Evolutionary conservation across 2,888 invertebrate species (phyloP).

Genomic region (Epistrophe grossulariae): DNA sequence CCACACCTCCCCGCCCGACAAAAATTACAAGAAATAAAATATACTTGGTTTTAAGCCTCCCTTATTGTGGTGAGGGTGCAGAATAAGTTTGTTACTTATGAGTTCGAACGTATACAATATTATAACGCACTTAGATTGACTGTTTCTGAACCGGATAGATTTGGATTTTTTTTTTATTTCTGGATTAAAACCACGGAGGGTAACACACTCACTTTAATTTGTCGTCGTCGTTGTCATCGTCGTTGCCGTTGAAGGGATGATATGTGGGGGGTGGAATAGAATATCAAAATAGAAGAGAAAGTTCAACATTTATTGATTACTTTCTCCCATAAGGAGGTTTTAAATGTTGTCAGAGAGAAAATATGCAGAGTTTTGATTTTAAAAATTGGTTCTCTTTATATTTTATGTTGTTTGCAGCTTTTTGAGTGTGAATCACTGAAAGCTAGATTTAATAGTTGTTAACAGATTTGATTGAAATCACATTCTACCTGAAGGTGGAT

Average conservation of each 20-base stretch:
- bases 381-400: slow-evolving; percentile 14
- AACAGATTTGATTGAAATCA: neutral
- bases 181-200: slow-evolving; percentile 48
- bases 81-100: slow-evolving; percentile 24
- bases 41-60: slow-evolving; percentile 32
- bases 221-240: neutral
- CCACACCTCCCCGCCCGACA: neutral
- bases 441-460: neutral
- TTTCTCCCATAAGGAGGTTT: slow-evolving; percentile 53
- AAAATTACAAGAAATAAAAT: slow-evolving; percentile 12
- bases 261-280: slow-evolving; percentile 40
- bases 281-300: slow-evolving; percentile 65
- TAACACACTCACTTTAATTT: slow-evolving; percentile 40
- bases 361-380: slow-evolving; percentile 2
- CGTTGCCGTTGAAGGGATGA: slow-evolving; percentile 1
- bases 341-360: neutral
- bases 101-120: neutral
- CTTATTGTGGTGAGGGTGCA: slow-evolving; percentile 45
- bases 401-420: neutral
- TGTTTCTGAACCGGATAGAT: slow-evolving; percentile 49
- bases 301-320: slow-evolving; percentile 71
- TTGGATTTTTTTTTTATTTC: slow-evolving; percentile 17
- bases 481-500: neutral
- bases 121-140: slow-evolving; percentile 39
- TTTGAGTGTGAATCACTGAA: slow-evolving; percentile 12